A percentile compares a stretch with the other conserved stretches of the same genome.
Evolutionary conservation across 2,113 vertebrate genomes (phyloP).

Genomic region (Triplophysa dalaica): DNA sequence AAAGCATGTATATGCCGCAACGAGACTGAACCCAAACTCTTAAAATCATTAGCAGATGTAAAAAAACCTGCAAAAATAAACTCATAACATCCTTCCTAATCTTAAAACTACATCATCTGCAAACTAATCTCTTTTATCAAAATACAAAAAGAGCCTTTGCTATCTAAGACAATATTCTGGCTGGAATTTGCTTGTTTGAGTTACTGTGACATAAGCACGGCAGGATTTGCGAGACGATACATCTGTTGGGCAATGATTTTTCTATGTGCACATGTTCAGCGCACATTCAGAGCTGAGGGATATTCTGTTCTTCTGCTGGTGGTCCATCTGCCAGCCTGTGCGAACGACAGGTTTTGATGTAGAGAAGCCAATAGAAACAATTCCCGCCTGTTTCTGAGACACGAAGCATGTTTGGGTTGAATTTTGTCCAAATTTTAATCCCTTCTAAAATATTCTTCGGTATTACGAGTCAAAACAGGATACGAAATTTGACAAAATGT

Average conservation of each 20-base stretch:
- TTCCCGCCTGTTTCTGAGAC: conserved; percentile 10
- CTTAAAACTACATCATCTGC: neutral
- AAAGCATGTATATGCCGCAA: neutral
- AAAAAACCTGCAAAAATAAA: neutral
- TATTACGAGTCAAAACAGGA: neutral
- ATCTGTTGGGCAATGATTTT: conserved; percentile 21
- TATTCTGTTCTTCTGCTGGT: conserved; percentile 23
- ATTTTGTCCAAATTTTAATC: neutral
- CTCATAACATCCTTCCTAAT: neutral
- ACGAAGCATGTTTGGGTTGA: neutral
- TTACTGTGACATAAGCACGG: conserved; percentile 3
- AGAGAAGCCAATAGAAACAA: conserved; percentile 18
- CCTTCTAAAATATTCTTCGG: neutral
- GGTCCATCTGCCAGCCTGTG: conserved; percentile 30
- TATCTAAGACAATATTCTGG: neutral
- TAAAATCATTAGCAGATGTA: neutral
- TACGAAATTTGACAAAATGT: too few relatives aligned
- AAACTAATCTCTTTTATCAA: neutral
- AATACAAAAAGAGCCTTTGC: neutral
- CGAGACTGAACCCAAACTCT: neutral
- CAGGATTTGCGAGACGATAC: neutral
- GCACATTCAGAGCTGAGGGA: conserved; percentile 5
- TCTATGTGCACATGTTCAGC: neutral
- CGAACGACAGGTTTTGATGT: conserved; percentile 13
- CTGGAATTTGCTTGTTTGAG: neutral